phyloP scores from a whole-genome alignment of 2,113 vertebrate genomes.

The Melospiza georgiana region DNA sequence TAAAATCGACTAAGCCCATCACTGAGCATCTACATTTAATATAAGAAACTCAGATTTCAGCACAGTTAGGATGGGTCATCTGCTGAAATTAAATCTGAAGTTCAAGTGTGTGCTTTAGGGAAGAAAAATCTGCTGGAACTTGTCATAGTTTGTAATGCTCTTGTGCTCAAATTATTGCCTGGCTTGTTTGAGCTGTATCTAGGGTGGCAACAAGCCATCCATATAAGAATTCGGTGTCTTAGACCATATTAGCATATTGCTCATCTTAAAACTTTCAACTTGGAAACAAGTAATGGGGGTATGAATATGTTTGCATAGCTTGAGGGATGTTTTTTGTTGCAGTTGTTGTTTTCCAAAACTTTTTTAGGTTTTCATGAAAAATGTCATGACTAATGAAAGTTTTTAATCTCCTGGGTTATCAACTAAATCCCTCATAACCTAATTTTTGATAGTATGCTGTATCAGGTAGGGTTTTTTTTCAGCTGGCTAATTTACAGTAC shows the following conservation, averaged over 20 bases:
- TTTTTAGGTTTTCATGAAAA: neutral
- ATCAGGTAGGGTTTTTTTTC: constrained; percentile 39
- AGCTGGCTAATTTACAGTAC: constrained; percentile 27
- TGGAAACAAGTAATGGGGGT: neutral
- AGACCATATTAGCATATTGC: neutral
- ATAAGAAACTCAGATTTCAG: neutral
- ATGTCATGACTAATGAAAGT: constrained; percentile 40
- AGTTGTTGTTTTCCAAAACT: neutral
- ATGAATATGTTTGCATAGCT: neutral
- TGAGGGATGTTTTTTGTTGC: neutral
- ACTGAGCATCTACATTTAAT: neutral
- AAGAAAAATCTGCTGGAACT: neutral
- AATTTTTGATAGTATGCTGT: constrained; percentile 26
- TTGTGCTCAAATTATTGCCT: neutral
- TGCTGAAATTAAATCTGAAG: neutral
- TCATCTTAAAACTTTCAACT: neutral
- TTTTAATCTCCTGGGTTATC: constrained; percentile 43
- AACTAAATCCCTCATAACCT: constrained; percentile 49
- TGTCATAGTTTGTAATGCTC: neutral
- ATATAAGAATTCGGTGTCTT: neutral
- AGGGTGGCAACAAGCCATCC: neutral
- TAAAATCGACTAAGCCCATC: neutral
- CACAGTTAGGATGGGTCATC: neutral
- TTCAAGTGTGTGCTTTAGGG: neutral
- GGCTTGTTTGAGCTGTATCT: neutral